A percentile compares a stretch with the other conserved stretches of the same genome.
These are phyloP conservation scores for Drosophila vallismaia DNA, from an alignment of 2,888 invertebrate genomes.

Conservation along the genomic window DNA sequence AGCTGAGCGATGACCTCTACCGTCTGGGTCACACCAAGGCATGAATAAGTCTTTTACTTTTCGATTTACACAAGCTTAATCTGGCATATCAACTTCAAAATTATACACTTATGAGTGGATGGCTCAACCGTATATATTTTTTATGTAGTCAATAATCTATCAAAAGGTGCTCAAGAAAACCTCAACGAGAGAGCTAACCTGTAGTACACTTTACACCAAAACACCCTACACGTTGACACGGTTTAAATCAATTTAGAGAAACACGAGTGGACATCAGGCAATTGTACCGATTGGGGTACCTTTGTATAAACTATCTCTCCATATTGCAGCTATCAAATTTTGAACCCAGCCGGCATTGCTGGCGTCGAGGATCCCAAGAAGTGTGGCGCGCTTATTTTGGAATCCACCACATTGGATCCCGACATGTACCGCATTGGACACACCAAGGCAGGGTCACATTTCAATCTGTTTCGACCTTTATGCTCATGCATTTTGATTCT, in stretches of 20 bases:
- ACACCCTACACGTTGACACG: slow-evolving; percentile 20
- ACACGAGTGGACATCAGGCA: slow-evolving; percentile 45
- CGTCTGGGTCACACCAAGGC: slow-evolving; percentile 99
- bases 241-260: background rate
- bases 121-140: slow-evolving; percentile 53
- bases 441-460: slow-evolving; percentile 91
- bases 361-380: slow-evolving; percentile 92
- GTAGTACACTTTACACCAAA: slow-evolving; percentile 13
- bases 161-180: slow-evolving; percentile 41
- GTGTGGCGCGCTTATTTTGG: slow-evolving; percentile 84
- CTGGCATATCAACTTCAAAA: slow-evolving; percentile 58
- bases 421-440: slow-evolving; percentile 98
- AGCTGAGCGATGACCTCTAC: slow-evolving; percentile 95
- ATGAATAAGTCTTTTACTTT: slow-evolving; percentile 84
- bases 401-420: slow-evolving; percentile 92
- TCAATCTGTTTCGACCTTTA: slow-evolving; percentile 68
- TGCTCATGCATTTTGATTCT: slow-evolving; percentile 61
- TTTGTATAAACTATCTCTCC: slow-evolving; percentile 35
- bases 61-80: slow-evolving; percentile 36
- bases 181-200: slow-evolving; percentile 29
- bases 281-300: slow-evolving; percentile 41
- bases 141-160: slow-evolving; percentile 65
- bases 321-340: slow-evolving; percentile 96
- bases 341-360: slow-evolving; percentile 94
- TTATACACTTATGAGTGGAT: slow-evolving; percentile 71